These are phyloP conservation scores for Tetanocera ferruginea DNA, from an alignment of 2,888 invertebrate genomes.

Conservation along the genomic window DNA sequence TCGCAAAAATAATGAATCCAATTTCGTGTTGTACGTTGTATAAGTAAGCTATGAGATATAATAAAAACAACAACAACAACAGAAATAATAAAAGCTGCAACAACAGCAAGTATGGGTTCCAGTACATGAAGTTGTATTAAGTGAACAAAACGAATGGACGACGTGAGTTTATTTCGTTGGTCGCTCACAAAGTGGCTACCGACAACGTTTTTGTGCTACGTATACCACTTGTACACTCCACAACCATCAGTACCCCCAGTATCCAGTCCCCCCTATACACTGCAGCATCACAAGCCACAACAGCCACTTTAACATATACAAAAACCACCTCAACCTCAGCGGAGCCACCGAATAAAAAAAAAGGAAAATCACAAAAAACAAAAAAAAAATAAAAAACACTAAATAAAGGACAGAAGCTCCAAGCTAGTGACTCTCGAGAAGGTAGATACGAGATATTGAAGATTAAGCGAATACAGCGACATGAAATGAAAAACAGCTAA, in stretches of 20 bases:
- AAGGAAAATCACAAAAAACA: not conserved
- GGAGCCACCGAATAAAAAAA: conserved; percentile 9
- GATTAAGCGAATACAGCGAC: conserved; percentile 27
- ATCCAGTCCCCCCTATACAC: not conserved
- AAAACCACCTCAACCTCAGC: not conserved
- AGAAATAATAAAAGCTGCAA: not conserved
- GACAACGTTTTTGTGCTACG: conserved; percentile 1
- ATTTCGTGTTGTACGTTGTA: conserved; percentile 29
- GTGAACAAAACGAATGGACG: conserved; percentile 29
- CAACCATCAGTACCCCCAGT: not conserved
- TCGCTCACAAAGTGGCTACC: conserved; percentile 19
- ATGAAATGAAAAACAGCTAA: not conserved
- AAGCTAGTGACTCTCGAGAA: conserved; percentile 16
- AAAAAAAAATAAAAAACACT: not conserved
- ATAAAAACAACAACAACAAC: conserved; percentile 22
- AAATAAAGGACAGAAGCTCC: conserved; percentile 24
- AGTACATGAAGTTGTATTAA: conserved; percentile 9
- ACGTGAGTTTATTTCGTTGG: conserved; percentile 31
- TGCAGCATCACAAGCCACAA: not conserved
- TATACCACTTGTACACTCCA: not conserved
- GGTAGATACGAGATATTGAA: conserved; percentile 24
- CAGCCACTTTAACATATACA: not conserved
- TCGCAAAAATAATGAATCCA: conserved; percentile 41
- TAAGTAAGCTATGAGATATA: conserved; percentile 17
- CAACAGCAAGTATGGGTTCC: not conserved